Conservation (phyloP, 2,797 vertebrate species). For the Diceros bicornis region DNA sequence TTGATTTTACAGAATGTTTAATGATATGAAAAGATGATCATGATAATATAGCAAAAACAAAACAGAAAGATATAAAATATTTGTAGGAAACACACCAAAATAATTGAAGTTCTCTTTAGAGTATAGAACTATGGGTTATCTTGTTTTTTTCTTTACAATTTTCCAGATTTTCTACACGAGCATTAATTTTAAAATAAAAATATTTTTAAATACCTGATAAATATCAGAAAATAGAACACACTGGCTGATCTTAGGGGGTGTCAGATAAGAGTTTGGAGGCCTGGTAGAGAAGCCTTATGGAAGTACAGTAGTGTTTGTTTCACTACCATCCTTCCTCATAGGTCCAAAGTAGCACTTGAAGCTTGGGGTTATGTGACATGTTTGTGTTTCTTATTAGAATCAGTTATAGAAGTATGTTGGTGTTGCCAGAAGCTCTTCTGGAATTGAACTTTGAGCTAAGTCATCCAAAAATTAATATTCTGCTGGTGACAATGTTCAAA, state of each 20-base stretch:
- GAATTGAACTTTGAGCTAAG: slow-evolving; percentile 2
- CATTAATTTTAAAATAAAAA: neutral
- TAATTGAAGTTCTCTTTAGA: neutral
- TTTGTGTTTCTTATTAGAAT: neutral
- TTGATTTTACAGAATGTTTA: neutral
- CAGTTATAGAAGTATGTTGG: neutral
- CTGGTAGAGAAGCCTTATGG: neutral
- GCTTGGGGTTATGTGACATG: neutral
- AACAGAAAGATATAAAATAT: neutral
- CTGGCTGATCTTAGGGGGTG: neutral
- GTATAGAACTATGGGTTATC: neutral
- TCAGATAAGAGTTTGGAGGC: neutral
- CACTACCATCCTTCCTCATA: neutral
- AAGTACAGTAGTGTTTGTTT: neutral
- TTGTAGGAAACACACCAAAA: neutral
- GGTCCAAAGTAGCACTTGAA: neutral
- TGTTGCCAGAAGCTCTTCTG: neutral
- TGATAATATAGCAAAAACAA: neutral
- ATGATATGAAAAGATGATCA: neutral
- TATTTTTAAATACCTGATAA: neutral
- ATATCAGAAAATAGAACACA: neutral
- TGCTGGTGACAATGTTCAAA: neutral
- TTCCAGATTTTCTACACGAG: neutral
- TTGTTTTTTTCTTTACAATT: neutral
- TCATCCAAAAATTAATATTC: neutral